phyloP scores from a whole-genome alignment of 2,113 vertebrate genomes.

The Microcebus griseorufus region DNA sequence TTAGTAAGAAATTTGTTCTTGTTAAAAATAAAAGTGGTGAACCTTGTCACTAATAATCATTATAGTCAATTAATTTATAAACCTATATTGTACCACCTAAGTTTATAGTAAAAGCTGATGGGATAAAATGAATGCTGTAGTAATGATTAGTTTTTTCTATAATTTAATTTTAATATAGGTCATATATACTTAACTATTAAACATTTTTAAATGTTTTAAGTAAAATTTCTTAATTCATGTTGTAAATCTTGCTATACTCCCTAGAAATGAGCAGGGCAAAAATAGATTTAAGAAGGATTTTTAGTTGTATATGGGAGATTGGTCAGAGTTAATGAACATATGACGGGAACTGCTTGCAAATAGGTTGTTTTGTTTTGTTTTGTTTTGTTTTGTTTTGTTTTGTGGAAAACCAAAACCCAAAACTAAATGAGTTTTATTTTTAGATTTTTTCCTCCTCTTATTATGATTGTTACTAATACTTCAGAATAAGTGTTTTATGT shows the following conservation, averaged over 20 bases:
- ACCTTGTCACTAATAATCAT: neutral
- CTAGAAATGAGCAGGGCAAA: neutral
- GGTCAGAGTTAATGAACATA: neutral
- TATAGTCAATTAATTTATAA: neutral
- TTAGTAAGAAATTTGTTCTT: conserved; percentile 28
- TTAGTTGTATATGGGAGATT: neutral
- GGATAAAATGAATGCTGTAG: neutral
- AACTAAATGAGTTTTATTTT: neutral
- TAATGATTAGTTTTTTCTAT: conserved; percentile 18
- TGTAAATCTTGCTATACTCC: neutral
- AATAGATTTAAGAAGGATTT: neutral
- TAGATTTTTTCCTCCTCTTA: neutral
- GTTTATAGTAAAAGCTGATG: neutral
- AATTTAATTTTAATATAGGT: conserved; percentile 19
- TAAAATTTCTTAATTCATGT: conserved; percentile 37
- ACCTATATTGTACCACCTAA: neutral
- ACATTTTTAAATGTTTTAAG: neutral
- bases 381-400: neutral
- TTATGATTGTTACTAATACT: neutral
- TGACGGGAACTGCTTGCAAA: neutral
- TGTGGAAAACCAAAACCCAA: neutral
- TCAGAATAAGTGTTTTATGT: neutral
- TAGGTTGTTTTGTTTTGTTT: neutral
- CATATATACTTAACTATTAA: conserved; percentile 37
- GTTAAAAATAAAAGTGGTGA: neutral